These are phyloP conservation scores for Aplysina aerophoba DNA, from an alignment of 37 sponge, comb jelly and placozoan genomes.

Conservation along the genomic window DNA sequence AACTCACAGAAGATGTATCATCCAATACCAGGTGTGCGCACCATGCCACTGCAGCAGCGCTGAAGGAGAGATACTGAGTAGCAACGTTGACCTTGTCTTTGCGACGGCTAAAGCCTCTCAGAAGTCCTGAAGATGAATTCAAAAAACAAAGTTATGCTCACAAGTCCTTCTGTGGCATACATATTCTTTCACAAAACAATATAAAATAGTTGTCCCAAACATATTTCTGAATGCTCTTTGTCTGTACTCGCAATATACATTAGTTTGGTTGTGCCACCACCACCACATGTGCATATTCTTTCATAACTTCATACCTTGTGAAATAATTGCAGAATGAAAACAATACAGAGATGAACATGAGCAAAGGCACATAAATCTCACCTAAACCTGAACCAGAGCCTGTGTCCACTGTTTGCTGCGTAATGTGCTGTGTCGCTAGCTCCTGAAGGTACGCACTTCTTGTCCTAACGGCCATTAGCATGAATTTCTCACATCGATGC, in stretches of 20 bases:
- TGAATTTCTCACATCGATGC: constrained; percentile 77
- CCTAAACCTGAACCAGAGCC: constrained; percentile 59
- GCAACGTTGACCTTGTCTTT: background rate
- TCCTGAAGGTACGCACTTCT: constrained; percentile 79
- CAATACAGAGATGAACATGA: background rate
- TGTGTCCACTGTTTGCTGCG: constrained; percentile 63
- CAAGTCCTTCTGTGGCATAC: background rate
- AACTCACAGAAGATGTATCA: too few relatives aligned
- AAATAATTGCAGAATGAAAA: background rate
- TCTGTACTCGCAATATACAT: too few relatives aligned
- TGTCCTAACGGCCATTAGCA: constrained; percentile 82
- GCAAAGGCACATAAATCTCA: constrained; percentile 22
- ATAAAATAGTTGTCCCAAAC: too few relatives aligned
- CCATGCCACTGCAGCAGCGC: constrained; percentile 1
- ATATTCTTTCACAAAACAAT: too few relatives aligned
- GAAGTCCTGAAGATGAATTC: background rate
- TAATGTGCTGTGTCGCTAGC: constrained; percentile 48
- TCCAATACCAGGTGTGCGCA: constrained; percentile 3
- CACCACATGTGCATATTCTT: too few relatives aligned
- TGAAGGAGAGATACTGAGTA: background rate
- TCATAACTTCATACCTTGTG: too few relatives aligned
- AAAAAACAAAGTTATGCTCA: background rate
- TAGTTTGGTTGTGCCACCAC: too few relatives aligned
- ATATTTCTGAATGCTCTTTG: too few relatives aligned
- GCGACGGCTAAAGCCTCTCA: background rate